Percentiles rank a stretch among this genome's conserved stretches.
phyloP scores from a whole-genome alignment of 2,888 invertebrate genomes.

The Trissolcus brochymenae region DNA sequence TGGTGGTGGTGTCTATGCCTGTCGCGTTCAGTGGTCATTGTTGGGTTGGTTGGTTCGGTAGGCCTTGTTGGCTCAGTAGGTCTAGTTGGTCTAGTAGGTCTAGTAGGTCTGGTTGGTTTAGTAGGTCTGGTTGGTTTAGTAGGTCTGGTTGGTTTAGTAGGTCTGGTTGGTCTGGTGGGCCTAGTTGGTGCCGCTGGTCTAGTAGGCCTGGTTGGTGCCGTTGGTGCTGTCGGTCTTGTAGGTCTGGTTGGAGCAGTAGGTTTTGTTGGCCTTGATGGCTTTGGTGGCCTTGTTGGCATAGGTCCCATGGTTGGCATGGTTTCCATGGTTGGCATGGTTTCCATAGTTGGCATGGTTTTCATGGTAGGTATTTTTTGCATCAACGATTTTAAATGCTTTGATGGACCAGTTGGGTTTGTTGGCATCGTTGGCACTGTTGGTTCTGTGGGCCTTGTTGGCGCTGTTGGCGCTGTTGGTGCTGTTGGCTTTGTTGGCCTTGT shows the following conservation, averaged over 20 bases:
- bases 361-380: too few relatives aligned
- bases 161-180: neutral
- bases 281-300: neutral
- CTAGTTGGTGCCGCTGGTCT: slow-evolving; percentile 2
- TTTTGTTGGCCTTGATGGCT: neutral
- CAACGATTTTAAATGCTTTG: too few relatives aligned
- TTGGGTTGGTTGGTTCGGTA: slow-evolving; percentile 1
- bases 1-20: slow-evolving; percentile 10
- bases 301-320: too few relatives aligned
- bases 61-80: slow-evolving; percentile 6
- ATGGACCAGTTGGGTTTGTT: neutral
- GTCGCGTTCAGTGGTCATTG: neutral
- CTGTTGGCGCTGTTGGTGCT: neutral
- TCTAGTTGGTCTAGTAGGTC: slow-evolving; percentile 9
- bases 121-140: neutral
- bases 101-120: neutral
- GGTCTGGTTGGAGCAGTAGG: neutral
- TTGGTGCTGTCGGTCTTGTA: neutral
- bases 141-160: neutral
- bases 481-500: neutral
- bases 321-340: too few relatives aligned
- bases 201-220: neutral
- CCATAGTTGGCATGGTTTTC: too few relatives aligned
- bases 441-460: neutral
- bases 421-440: neutral